Percentiles rank a stretch among this genome's conserved stretches.
Conservation (phyloP, 1,140 invertebrate species). For the Bombus breviceps region DNA sequence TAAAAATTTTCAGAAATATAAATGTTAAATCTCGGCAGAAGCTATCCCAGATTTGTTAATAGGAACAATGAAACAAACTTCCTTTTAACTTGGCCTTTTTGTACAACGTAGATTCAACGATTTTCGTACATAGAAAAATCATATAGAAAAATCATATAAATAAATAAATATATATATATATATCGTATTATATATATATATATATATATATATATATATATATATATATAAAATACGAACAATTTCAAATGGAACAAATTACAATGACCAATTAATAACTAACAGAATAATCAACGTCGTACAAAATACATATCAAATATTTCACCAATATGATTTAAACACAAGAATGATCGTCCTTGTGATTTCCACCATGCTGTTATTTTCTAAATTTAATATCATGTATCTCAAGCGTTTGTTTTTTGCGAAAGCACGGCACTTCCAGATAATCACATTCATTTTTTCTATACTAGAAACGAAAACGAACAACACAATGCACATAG, state of each 20-base stretch:
- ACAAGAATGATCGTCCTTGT: background rate
- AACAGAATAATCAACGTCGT: background rate
- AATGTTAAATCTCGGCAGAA: background rate
- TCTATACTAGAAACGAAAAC: background rate
- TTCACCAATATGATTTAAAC: background rate
- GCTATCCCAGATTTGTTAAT: background rate
- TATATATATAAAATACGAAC: background rate
- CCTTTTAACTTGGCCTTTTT: background rate
- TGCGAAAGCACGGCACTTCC: constrained; percentile 1
- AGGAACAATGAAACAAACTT: background rate
- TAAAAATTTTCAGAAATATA: background rate
- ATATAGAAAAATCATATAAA: background rate
- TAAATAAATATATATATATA: no score
- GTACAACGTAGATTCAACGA: background rate
- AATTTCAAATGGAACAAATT: background rate
- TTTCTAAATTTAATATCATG: background rate
- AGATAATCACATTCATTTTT: background rate
- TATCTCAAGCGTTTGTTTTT: background rate
- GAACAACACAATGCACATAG: background rate
- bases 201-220: background rate
- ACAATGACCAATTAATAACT: background rate
- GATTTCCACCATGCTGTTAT: constrained; percentile 39
- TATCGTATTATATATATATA: no score
- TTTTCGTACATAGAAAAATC: background rate
- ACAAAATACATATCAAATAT: background rate